Evolutionary conservation across 2,888 invertebrate species (phyloP).

Genomic region (Blera fallax): DNA sequence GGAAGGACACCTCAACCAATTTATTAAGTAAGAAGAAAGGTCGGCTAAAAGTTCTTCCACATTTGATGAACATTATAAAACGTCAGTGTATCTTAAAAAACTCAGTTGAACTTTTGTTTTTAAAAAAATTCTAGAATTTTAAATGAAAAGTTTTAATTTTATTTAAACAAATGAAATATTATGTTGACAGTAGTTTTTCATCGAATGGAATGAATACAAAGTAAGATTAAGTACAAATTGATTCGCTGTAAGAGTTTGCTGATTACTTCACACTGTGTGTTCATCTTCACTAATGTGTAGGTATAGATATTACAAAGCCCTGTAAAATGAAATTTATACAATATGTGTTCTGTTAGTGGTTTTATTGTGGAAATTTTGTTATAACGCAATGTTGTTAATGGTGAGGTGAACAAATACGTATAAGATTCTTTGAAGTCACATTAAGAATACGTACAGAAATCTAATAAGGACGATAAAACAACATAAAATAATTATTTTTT

Average conservation of each 20-base stretch:
- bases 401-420: background rate
- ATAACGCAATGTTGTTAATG: background rate
- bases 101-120: too few species aligned
- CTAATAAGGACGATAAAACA: background rate
- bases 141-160: background rate
- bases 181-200: background rate
- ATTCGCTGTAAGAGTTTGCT: background rate
- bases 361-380: background rate
- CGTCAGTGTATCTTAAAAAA: too few species aligned
- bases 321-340: slow-evolving; percentile 5
- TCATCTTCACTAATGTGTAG: background rate
- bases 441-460: background rate
- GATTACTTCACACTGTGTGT: background rate
- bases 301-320: slow-evolving; percentile 16
- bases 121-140: background rate
- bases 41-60: too few species aligned
- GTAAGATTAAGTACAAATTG: background rate
- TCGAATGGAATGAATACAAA: background rate
- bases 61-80: too few species aligned
- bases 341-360: background rate
- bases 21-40: too few species aligned
- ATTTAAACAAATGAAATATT: background rate
- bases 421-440: background rate
- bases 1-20: too few species aligned
- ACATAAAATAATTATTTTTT: too few species aligned